phyloP scores from a whole-genome alignment of 2,113 vertebrate species.

The Erinaceus europaeus region DNA sequence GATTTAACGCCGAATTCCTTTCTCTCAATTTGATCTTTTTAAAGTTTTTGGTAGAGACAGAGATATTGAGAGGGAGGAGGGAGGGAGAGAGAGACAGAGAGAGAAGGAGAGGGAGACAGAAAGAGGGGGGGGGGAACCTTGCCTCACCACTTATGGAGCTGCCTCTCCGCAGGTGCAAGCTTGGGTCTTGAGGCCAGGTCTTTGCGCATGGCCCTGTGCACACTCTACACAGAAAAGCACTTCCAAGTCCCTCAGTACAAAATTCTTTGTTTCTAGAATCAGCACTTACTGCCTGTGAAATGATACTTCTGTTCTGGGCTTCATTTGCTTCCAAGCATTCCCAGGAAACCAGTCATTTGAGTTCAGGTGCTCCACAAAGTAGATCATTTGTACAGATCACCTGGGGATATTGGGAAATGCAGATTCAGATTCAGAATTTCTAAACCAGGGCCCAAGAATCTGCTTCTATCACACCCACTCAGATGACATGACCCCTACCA shows the following conservation, averaged over 20 bases:
- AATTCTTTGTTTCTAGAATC: background rate
- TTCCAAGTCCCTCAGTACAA: too few relatives aligned
- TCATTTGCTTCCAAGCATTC: constrained; percentile 13
- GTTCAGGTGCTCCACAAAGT: background rate
- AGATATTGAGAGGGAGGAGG: too few relatives aligned
- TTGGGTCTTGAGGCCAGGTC: too few relatives aligned
- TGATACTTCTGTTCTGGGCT: background rate
- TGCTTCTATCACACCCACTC: background rate
- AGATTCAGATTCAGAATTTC: background rate
- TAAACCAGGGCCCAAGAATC: background rate
- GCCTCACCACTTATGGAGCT: too few relatives aligned
- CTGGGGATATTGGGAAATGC: background rate
- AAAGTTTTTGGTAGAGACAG: too few relatives aligned
- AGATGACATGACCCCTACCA: background rate
- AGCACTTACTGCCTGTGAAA: background rate
- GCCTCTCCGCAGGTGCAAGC: too few relatives aligned
- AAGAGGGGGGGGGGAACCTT: background rate
- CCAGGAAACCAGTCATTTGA: background rate
- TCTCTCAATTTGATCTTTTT: too few relatives aligned
- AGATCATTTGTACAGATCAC: background rate
- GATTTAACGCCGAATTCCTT: too few relatives aligned
- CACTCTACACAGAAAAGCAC: too few relatives aligned
- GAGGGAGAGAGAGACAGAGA: too few relatives aligned
- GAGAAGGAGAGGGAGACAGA: too few relatives aligned
- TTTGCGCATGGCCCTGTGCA: too few relatives aligned